Evolutionary conservation across 1,140 invertebrate genomes (phyloP).

Genomic region (Penaeus chinensis): DNA sequence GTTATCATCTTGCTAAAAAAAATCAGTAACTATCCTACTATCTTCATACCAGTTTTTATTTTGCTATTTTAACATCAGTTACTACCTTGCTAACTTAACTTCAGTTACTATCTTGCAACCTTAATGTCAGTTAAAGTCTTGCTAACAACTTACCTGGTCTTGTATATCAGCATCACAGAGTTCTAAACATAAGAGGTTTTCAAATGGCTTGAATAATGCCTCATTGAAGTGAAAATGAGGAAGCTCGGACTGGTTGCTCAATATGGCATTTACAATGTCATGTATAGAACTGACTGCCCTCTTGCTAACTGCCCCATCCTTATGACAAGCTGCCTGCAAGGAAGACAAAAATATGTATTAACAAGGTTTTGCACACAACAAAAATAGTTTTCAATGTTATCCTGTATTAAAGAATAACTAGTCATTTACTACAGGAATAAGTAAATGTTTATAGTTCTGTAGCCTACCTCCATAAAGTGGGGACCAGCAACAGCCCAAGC

Average conservation of each 20-base stretch:
- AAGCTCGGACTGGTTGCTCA: slow-evolving; percentile 85
- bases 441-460: neutral
- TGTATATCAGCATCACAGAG: slow-evolving; percentile 90
- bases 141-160: slow-evolving; percentile 76
- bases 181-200: slow-evolving; percentile 92
- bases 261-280: slow-evolving; percentile 86
- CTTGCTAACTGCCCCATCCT: slow-evolving; percentile 88
- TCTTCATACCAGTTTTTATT: no score
- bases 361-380: no score
- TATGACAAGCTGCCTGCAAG: slow-evolving; percentile 86
- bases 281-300: slow-evolving; percentile 94
- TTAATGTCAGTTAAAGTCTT: no score
- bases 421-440: neutral
- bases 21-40: no score
- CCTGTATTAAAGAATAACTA: no score
- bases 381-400: no score
- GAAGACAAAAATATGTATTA: neutral
- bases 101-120: no score
- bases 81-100: no score
- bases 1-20: no score
- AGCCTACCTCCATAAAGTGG: slow-evolving; percentile 86
- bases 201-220: slow-evolving; percentile 92
- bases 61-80: no score
- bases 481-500: slow-evolving; percentile 90
- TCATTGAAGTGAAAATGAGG: slow-evolving; percentile 96